Evolutionary conservation across 2,113 vertebrate species (phyloP).

Genomic region (Speoplatyrhinus poulsoni): DNA sequence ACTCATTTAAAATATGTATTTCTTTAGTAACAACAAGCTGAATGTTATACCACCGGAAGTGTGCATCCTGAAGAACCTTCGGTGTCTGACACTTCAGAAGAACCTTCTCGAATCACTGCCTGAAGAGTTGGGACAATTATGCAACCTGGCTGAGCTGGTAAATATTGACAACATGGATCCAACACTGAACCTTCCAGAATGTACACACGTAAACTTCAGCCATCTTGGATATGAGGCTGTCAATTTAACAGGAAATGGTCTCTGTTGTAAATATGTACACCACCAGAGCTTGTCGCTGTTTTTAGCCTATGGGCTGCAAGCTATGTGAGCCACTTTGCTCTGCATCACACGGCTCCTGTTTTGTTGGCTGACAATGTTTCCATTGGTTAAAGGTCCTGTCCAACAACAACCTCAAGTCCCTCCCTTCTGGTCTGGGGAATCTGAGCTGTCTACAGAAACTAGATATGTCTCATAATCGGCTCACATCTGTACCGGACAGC

Average conservation of each 20-base stretch:
- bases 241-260: too few relatives aligned
- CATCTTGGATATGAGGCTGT: too few relatives aligned
- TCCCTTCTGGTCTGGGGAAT: conserved; percentile 81
- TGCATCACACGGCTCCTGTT: too few relatives aligned
- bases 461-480: conserved; percentile 83
- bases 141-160: conserved; percentile 87
- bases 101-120: conserved; percentile 84
- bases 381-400: conserved; percentile 82
- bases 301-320: too few relatives aligned
- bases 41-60: conserved; percentile 81
- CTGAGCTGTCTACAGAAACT: conserved; percentile 81
- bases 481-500: conserved; percentile 82
- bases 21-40: conserved; percentile 88
- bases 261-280: too few relatives aligned
- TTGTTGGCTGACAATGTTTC: conserved; percentile 13
- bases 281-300: too few relatives aligned
- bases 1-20: conserved; percentile 4
- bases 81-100: conserved; percentile 84
- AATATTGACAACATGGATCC: conserved; percentile 23
- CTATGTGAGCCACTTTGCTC: too few relatives aligned
- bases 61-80: conserved; percentile 78
- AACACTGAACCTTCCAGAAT: too few relatives aligned
- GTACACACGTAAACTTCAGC: background rate
- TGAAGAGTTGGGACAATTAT: conserved; percentile 82
- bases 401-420: conserved; percentile 79